Conservation (phyloP, 2,113 vertebrate species). For the Mormyrus iriodes region DNA sequence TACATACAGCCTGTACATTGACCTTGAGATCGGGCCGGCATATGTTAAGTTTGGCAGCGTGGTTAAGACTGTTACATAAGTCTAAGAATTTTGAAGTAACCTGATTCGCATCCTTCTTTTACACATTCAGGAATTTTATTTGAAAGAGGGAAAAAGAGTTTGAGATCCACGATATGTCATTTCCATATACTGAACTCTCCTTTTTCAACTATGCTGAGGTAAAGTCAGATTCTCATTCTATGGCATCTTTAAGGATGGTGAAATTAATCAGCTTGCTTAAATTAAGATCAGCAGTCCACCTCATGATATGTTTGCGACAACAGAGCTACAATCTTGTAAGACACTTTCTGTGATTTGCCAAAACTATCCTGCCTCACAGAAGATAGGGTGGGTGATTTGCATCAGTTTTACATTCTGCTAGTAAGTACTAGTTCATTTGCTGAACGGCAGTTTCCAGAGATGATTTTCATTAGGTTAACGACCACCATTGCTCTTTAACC, state of each 20-base stretch:
- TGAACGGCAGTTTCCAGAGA: not conserved
- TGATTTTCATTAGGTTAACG: not conserved
- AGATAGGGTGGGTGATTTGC: not conserved
- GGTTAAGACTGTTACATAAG: too few species aligned
- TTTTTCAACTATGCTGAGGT: too few species aligned
- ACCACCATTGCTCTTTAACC: not conserved
- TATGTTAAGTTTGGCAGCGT: too few species aligned
- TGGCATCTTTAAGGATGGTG: not conserved
- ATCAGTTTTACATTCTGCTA: not conserved
- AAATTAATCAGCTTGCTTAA: not conserved
- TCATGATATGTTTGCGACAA: not conserved
- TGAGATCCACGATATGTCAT: too few species aligned
- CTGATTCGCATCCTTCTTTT: too few species aligned
- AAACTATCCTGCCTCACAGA: not conserved
- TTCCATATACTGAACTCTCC: too few species aligned
- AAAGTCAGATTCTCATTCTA: too few species aligned
- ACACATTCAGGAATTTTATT: too few species aligned
- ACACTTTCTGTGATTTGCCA: not conserved
- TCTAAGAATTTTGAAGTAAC: too few species aligned
- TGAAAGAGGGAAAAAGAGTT: too few species aligned
- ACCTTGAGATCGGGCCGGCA: too few species aligned
- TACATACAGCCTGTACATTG: too few species aligned
- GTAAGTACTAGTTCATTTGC: not conserved
- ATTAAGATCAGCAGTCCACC: not conserved
- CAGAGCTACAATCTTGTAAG: not conserved